phyloP scores from a whole-genome alignment of 2,888 invertebrate genomes.

The Stenolophus ochropezus region DNA sequence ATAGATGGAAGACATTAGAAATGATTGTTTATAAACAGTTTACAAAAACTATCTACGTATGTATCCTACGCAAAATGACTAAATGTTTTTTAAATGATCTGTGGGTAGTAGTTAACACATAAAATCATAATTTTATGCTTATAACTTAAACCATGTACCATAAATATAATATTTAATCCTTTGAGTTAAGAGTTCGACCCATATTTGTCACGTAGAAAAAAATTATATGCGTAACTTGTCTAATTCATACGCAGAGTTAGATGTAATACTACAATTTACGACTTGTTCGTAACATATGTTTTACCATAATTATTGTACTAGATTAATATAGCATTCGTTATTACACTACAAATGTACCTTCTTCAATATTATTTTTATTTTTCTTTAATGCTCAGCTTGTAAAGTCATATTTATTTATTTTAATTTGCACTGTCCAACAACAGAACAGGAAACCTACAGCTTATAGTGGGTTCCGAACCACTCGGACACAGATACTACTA shows the following conservation, averaged over 20 bases:
- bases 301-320: neutral
- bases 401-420: no score
- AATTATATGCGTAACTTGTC: neutral
- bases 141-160: neutral
- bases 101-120: slow-evolving; percentile 2
- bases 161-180: neutral
- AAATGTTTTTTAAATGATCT: neutral
- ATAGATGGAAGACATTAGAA: no score
- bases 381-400: no score
- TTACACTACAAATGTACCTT: neutral
- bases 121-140: slow-evolving; percentile 2
- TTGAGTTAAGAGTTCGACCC: neutral
- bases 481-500: no score
- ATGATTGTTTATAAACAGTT: no score
- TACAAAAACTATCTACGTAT: neutral
- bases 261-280: neutral
- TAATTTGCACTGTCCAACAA: no score
- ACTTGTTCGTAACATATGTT: neutral
- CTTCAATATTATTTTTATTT: neutral
- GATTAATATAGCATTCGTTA: neutral
- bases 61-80: neutral
- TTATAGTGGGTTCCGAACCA: no score
- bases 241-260: neutral
- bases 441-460: no score
- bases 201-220: neutral